Base-by-base conservation (phyloP, 1,140 invertebrate species). In the Camponotus pennsylvanicus region DNA sequence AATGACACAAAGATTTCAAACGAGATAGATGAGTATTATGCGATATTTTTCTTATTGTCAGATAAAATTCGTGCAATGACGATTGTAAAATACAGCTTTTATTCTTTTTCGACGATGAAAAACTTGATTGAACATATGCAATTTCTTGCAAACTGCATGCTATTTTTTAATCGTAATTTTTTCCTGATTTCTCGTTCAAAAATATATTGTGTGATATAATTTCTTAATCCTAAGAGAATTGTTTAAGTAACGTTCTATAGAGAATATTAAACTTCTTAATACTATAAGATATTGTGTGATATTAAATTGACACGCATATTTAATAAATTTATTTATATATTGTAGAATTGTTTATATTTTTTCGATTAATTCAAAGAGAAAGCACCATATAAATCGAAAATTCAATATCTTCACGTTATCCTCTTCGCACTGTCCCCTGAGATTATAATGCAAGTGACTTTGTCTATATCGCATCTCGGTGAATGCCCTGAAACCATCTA, bases 1-100 rank as follows among this genome's bases (percentile, higher is more conserved):
- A 69, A 52, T 89, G 87, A 89, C 77, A 77, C 84, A 67, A 86
- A 18, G 57, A 80, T 86, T 89, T 86, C 27, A 18, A 27, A 9
- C 8, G 13, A 32, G 7, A 75, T 73, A 37, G 27, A 73, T 49
- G n/a, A 21, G 40, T n/a, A 21, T 2, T 32, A 61, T 42, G 3
- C 67, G 32, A 80, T 69, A 32, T 78, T 70, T 57, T 55, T 15
- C 52, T 57, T 18, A 34, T 67, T 69, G 18, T 59, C 3, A n/a
- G 27, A 27, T 63, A 32, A 21, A 59, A 21, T 59, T 59, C 13
- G 8, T 37, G 7, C 21, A 1, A 21, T 42, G 6, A 64, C 42
- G 52, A 7, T 57, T 80, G 37, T 32, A 69, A 57, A 32, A n/a
- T 40, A 21, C 7, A 45, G 34, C n/a, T 70, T 42, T 32, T 52